These are phyloP conservation scores for Clavelina lepadiformis DNA, from an alignment of 23 tunicate genomes.

Conservation along the genomic window DNA sequence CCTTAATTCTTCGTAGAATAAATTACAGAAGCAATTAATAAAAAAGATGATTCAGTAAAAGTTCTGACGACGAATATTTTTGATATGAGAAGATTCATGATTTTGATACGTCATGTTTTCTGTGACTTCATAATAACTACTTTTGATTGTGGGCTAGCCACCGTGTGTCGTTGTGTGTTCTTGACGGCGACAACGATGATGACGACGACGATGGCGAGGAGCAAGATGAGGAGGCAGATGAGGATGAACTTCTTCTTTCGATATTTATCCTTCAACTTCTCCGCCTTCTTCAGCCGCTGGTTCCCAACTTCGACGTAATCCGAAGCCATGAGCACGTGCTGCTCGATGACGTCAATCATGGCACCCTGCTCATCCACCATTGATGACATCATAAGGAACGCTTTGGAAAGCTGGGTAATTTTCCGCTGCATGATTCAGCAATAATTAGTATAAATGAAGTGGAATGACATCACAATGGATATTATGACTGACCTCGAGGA, in stretches of 20 bases:
- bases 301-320: slow-evolving; percentile 71
- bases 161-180: too few species aligned
- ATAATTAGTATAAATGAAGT: neutral
- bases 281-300: slow-evolving; percentile 65
- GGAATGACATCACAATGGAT: neutral
- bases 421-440: slow-evolving; percentile 17
- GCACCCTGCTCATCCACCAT: slow-evolving; percentile 78
- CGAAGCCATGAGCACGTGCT: slow-evolving; percentile 48
- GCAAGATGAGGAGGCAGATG: slow-evolving; percentile 23
- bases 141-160: too few species aligned
- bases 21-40: too few species aligned
- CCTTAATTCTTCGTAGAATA: too few species aligned
- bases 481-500: slow-evolving; percentile 39
- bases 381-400: slow-evolving; percentile 57
- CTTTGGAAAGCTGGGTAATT: slow-evolving; percentile 62
- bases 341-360: slow-evolving; percentile 67
- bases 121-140: too few species aligned
- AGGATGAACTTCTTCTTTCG: slow-evolving; percentile 64
- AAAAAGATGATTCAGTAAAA: too few species aligned
- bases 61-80: too few species aligned
- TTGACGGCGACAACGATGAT: slow-evolving; percentile 60
- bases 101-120: too few species aligned
- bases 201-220: slow-evolving; percentile 28
- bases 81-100: too few species aligned
- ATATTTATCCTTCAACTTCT: slow-evolving; percentile 64